Evolutionary conservation across 2,797 vertebrate species (phyloP), one percentile per base, ranked within the genome.

Genomic region (Sebastes alutus): DNA sequence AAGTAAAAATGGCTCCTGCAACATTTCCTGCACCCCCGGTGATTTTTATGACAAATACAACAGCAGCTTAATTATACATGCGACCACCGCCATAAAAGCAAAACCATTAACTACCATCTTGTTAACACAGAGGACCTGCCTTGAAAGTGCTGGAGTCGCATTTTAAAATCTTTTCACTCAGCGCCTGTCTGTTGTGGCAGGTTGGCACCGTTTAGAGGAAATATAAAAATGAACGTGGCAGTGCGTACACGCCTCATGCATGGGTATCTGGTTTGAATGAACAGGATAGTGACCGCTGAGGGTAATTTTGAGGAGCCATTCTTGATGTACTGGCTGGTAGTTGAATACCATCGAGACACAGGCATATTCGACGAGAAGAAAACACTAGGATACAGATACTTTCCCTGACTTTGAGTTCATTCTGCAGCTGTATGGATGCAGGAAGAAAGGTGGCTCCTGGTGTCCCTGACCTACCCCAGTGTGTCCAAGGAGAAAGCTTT

Each of bases 41-140:
- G 87, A 85, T 91, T 95, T 96, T 95, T 95, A 96, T 93, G 92
- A 95, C 93, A 94, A 93, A 93, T 95, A 94, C 94, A 95, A 95
- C 94, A 95, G 92, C 93, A 94, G 94, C 93, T 93, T 96, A 95
- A 96, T 96, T 96, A 95, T 90, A 95, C 92, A 93, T 93, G 92
- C 78, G 93, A 93, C 95, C 94, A 92, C 95, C 77, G 30, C 86
- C 78, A 82, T 95, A 94, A 95, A 95, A 91, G 86, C 82, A 83
- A 72, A 87, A 91, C 90, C 92, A 92, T 95, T 95, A 95, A 93
- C 92, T 78, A 91, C 84, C 93, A 92, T 94, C 94, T 95, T 93
- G 94, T 96, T 95, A 96, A 95, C 94, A 93, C 89, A 87, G 89
- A 92, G 83, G 91, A 93, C 90, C 87, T 88, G 91, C 88, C 76